Base-by-base conservation (phyloP, 1,140 invertebrate species). In the Drosophila neocordata region DNA sequence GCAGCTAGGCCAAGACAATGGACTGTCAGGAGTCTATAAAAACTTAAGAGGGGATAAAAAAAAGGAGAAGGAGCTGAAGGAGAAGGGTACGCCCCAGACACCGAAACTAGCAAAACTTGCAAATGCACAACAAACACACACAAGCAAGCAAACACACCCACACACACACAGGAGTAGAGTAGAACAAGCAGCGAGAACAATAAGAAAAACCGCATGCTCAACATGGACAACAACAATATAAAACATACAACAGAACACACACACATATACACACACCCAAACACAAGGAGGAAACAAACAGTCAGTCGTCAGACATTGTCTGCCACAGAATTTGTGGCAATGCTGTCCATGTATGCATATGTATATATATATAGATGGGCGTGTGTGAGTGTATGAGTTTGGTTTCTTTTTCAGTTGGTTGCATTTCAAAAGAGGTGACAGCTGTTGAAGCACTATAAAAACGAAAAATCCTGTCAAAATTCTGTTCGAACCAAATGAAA, bases 1-100 rank as follows among this genome's bases (percentile, higher is more conserved):
- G 67, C 65, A 58, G 22, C 38, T 60, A 68, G 52, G 66, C 73
- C 71, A 83, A 87, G 83, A 87, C 83, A 87, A 87, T 87, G 78
- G 83, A 75, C 72, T 88, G 79, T 72, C 80, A 58, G 61, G 63
- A 85, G 82, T 87, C 82, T 82, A 87, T 87, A 88, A 87, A 87
- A 83, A 82, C 69, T 61, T 64, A 73, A 63, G 52, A 52, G 24
- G 68, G 51, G 61, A 24, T 13, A 27, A n/a, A 34, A 11, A 13
- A 15, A 1, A 41, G 38, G 3, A 27, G 27, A 6, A 6, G 27
- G 27, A 6, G 27, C 4, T 24, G 24, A 4, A 53, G 11, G 1
- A 22, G 9, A 5, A 11, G 38, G 24, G 24, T 7, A 11, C 34
- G 13, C 38, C 35, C 35, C 56, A 58, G 51, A 64, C 56, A 63